Base-by-base conservation (phyloP, 2,888 invertebrate genomes). In the Trimorus sp. region DNA sequence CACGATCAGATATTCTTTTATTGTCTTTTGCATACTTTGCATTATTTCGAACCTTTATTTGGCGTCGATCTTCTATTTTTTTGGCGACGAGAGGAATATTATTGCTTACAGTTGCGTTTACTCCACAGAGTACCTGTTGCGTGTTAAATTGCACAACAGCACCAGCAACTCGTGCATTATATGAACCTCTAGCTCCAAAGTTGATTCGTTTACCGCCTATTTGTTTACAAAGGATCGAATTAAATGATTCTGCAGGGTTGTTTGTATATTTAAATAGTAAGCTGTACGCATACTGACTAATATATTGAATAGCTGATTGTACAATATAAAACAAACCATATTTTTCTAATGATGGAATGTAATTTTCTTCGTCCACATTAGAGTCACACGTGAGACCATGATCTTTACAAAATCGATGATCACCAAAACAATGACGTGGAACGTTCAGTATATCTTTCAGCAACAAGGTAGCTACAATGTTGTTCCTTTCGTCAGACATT, bases 81-180 rank as follows among this genome's bases (percentile, higher is more conserved):
- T 36, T 26, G 5, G 62, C 14, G 26, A 69, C 38, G 49, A 51
- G 9, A 40, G 75, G 76, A 26, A 65, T 59, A 11, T 38, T 45
- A 16, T 54, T 68, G 12, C 48, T 26, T 9, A 38, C 12, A 51
- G 5, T 36, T 51, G 51, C 12, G 38, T 78, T 16, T 7, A 82
- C 9, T 71, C 49, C 26, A 15, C 53, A 51, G n/a, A 77, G 45
- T 51, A 78, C 48, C 9, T 71, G n/a, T 26, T 78, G 78, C 0
- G 77, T 74, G 49, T 82, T 82, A 8, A 69, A 79, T 11, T 83
- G 80, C 0, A 83, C 2, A 11, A 78, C 80, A 5, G 83, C 70
- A 37, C 73, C 79, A 48, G 60, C 37, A 6, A 68, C 68, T 45
- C 68, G 54, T 12, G 51, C 74, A 66, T 68, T 15, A 14, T 75